phyloP scores from a whole-genome alignment of 2,797 vertebrate genomes.

The Megalops cyprinoides region DNA sequence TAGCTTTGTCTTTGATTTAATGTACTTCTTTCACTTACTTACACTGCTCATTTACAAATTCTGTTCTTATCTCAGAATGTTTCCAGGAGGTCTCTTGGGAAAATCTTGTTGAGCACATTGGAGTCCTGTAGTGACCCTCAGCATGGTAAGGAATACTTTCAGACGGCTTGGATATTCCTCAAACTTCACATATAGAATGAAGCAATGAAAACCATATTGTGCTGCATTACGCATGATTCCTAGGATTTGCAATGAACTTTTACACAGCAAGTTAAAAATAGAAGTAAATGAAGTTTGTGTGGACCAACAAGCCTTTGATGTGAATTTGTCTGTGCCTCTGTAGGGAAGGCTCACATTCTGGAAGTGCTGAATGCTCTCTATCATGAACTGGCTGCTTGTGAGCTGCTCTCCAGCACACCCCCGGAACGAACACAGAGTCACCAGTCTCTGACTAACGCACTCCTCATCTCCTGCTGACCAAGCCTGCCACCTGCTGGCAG shows the following conservation, averaged over 20 bases:
- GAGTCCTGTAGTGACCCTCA: conserved; percentile 81
- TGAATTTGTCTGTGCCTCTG: conserved; percentile 31
- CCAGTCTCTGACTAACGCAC: conserved; percentile 67
- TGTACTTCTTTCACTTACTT: background rate
- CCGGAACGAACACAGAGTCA: conserved; percentile 64
- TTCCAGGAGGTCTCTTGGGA: conserved; percentile 85
- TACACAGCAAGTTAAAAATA: background rate
- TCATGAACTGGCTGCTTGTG: conserved; percentile 82
- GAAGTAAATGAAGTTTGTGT: conserved; percentile 17
- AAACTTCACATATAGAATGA: background rate
- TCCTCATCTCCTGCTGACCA: conserved; percentile 83
- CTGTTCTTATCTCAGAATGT: conserved; percentile 75
- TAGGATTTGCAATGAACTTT: background rate
- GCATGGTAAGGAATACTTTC: conserved; percentile 73
- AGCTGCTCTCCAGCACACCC: conserved; percentile 73
- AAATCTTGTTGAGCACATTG: conserved; percentile 89
- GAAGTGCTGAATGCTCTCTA: conserved; percentile 85
- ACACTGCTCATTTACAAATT: conserved; percentile 24
- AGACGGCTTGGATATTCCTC: background rate
- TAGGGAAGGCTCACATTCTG: conserved; percentile 79
- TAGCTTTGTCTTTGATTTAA: too few species aligned
- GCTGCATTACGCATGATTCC: background rate
- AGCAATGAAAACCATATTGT: background rate
- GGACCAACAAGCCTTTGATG: conserved; percentile 13
- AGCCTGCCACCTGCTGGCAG: conserved; percentile 52